Percentiles rank a stretch among this genome's conserved stretches.
These are phyloP conservation scores for Meteorus colon DNA, from an alignment of 2,888 invertebrate genomes.

Conservation along the genomic window DNA sequence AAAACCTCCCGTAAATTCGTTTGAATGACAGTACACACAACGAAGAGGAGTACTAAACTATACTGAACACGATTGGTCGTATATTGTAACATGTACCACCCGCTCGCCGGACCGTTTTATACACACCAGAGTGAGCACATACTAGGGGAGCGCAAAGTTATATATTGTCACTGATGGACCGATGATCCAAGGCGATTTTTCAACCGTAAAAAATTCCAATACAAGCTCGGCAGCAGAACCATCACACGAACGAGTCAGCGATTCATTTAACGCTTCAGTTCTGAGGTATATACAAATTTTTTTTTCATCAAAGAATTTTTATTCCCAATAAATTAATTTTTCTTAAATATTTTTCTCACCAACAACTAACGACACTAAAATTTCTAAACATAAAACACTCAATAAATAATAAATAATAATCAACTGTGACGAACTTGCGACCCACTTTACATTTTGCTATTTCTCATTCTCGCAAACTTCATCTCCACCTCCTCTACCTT, in stretches of 20 bases:
- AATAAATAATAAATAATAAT: slow-evolving; percentile 59
- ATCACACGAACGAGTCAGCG: slow-evolving; percentile 13
- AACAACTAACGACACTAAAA: not conserved
- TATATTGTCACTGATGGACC: slow-evolving; percentile 40
- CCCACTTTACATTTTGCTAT: slow-evolving; percentile 60
- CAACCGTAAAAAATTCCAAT: slow-evolving; percentile 42
- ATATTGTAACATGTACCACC: slow-evolving; percentile 27
- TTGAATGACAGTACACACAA: slow-evolving; percentile 25
- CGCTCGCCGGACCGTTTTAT: slow-evolving; percentile 37
- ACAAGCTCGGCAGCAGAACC: slow-evolving; percentile 2
- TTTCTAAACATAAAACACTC: not conserved
- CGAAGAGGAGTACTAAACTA: slow-evolving; percentile 28
- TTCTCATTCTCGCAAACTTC: slow-evolving; percentile 31
- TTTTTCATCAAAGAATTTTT: not conserved
- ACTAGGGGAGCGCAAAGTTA: slow-evolving; percentile 24
- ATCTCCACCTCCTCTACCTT: too few species aligned
- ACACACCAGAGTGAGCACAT: slow-evolving; percentile 41
- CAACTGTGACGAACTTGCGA: slow-evolving; percentile 67
- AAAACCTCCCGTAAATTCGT: slow-evolving; percentile 8
- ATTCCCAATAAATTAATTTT: not conserved
- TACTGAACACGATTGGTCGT: slow-evolving; percentile 20
- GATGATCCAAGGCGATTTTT: slow-evolving; percentile 46
- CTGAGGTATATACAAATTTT: slow-evolving; percentile 9
- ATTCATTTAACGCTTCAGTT: slow-evolving; percentile 27
- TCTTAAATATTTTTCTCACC: not conserved